Evolutionary conservation across 1,140 invertebrate genomes (phyloP), one percentile per base, ranked within the genome.

Genomic region (Ostrea denselamellosa): DNA sequence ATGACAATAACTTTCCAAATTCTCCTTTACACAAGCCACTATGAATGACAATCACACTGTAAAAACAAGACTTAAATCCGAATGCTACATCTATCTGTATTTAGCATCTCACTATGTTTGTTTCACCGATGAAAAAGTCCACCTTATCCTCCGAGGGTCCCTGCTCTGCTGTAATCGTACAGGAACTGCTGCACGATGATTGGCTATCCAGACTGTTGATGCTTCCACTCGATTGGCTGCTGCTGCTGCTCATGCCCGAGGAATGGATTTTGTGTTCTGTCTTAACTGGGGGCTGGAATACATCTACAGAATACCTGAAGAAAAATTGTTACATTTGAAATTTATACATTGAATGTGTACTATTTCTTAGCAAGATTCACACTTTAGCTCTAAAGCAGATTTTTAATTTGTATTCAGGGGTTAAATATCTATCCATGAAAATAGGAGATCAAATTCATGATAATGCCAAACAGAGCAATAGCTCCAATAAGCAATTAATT

Each of bases 251-350:
- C 14, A 93, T 87, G 71, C 91, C 92, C 0, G 90, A 93, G 34
- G 88, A 90, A 19, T 91, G 83, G 89, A 83, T 71, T 86, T 89
- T 54, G 71, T 88, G 8, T 86, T 92, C 91, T 58, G 90, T 77
- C 81, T 92, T 92, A 0, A 94, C 91, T 53, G 94, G 94, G 12
- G 94, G 94, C 83, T 95, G 94, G 88, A 95, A 95, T 8, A 94
- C 91, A 90, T 95, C 92, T 25, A 95, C 94, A 17, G 94, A 95
- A 87, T 94, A 94, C 86, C 94, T 95, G 81, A 3, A 44, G 34
- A 44, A 44, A 44, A 44, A 44, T 44, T 44, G 2, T 44, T 44
- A 44, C 34, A 44, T 44, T 44, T 44, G 34, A 44, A 44, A 44
- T 44, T 5, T 44, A 44, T 44, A 2, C 34, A 44, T 44, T 44